phyloP scores from a whole-genome alignment of 2,888 invertebrate genomes.

The Trimorus sp. region DNA sequence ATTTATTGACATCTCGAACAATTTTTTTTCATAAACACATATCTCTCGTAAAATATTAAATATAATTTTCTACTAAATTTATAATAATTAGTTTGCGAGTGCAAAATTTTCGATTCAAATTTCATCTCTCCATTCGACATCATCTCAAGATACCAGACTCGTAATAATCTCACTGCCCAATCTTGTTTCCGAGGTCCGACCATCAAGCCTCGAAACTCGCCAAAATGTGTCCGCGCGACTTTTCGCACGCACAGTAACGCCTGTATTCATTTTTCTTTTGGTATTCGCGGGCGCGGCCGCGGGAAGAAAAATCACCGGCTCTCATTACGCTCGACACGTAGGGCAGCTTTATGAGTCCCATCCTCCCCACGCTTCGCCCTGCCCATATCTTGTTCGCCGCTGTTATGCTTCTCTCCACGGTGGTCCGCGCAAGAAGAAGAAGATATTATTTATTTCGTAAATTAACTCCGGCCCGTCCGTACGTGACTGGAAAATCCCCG shows the following conservation, averaged over 20 bases:
- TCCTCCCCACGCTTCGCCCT: slow-evolving; percentile 55
- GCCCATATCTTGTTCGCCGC: slow-evolving; percentile 64
- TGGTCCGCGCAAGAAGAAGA: slow-evolving; percentile 73
- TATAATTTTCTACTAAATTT: too few relatives aligned
- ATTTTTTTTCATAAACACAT: too few relatives aligned
- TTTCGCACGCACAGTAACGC: slow-evolving; percentile 42
- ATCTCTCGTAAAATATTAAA: too few relatives aligned
- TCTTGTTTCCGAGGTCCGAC: too few relatives aligned
- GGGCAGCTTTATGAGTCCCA: slow-evolving; percentile 78
- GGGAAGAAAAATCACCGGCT: slow-evolving; percentile 81
- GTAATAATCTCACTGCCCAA: too few relatives aligned
- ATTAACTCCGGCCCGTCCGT: slow-evolving; percentile 79
- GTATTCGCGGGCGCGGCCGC: slow-evolving; percentile 72
- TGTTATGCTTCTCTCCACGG: slow-evolving; percentile 60
- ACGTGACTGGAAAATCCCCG: slow-evolving; percentile 81
- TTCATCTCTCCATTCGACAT: too few relatives aligned
- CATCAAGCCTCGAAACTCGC: background rate
- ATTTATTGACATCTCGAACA: too few relatives aligned
- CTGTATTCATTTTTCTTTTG: slow-evolving; percentile 70
- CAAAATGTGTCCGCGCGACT: slow-evolving; percentile 8
- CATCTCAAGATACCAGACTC: too few relatives aligned
- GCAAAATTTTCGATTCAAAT: too few relatives aligned
- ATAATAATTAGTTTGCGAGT: too few relatives aligned
- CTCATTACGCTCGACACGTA: slow-evolving; percentile 81
- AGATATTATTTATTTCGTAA: slow-evolving; percentile 82